phyloP scores from a whole-genome alignment of 2,797 vertebrate species.

The Hypotaenidia okinawae region DNA sequence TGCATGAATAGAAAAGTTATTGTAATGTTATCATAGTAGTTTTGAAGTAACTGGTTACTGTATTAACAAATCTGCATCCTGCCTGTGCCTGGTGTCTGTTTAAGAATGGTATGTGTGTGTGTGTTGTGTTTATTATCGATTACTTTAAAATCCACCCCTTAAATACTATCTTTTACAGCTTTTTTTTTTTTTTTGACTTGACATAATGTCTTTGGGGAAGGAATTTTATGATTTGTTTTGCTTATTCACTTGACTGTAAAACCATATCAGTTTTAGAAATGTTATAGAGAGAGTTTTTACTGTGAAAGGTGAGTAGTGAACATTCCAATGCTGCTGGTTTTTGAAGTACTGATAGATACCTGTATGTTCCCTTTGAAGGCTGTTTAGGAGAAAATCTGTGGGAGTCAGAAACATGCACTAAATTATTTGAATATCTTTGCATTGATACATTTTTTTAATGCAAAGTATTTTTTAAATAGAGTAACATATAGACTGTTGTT shows the following conservation, averaged over 20 bases:
- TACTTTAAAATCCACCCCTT: not conserved
- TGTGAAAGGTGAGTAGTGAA: not conserved
- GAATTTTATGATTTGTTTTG: not conserved
- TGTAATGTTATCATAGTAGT: not conserved
- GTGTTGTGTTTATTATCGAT: not conserved
- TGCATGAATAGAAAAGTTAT: not conserved
- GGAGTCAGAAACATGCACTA: not conserved
- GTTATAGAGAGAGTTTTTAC: not conserved
- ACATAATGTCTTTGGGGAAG: not conserved
- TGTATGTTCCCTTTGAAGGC: not conserved
- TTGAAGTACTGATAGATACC: not conserved
- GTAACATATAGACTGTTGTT: not conserved
- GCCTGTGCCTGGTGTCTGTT: not conserved
- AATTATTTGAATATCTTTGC: not conserved
- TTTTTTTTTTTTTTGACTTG: not conserved
- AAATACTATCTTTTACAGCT: not conserved
- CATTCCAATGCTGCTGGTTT: not conserved
- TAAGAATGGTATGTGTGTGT: not conserved
- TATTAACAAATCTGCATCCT: not conserved
- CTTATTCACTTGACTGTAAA: not conserved
- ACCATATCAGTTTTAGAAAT: not conserved
- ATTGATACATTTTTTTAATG: not conserved
- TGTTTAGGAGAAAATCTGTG: not conserved
- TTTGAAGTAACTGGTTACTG: not conserved
- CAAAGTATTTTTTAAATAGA: not conserved